These are phyloP conservation scores for Yasuhikotakia modesta DNA, from an alignment of 2,797 vertebrate species.

Conservation along the genomic window DNA sequence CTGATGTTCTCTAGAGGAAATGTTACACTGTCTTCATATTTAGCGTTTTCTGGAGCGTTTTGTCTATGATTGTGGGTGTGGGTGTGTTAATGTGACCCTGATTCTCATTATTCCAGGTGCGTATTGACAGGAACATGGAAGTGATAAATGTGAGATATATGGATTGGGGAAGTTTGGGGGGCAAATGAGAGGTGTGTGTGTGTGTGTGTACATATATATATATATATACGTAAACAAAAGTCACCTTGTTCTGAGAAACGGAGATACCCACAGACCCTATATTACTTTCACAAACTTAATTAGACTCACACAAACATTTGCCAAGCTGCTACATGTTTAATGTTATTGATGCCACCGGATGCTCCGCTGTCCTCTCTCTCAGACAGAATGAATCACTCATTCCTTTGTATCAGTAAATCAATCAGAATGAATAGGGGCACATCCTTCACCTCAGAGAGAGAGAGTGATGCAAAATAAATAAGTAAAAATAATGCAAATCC, in stretches of 20 bases:
- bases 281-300: constrained; percentile 42
- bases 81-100: constrained; percentile 9
- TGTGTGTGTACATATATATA: too few relatives aligned
- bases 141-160: constrained; percentile 53
- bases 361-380: not conserved
- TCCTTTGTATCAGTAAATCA: constrained; percentile 27
- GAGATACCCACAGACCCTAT: constrained; percentile 41
- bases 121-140: constrained; percentile 48
- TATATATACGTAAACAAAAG: too few relatives aligned
- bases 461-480: too few relatives aligned
- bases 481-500: constrained; percentile 6
- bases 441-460: constrained; percentile 31
- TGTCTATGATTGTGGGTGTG: constrained; percentile 3
- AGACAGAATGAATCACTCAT: constrained; percentile 29
- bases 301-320: constrained; percentile 36
- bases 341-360: constrained; percentile 19
- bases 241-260: constrained; percentile 51
- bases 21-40: not conserved
- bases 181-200: constrained; percentile 8
- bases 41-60: constrained; percentile 6
- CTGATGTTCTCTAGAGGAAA: too few relatives aligned
- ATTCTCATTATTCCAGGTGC: constrained; percentile 39
- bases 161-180: constrained; percentile 22
- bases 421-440: constrained; percentile 21
- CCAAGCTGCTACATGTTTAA: constrained; percentile 27